A percentile compares a stretch with the other conserved stretches of the same genome.
Conservation (phyloP, 35 echinoderm and acorn worm species). For the Lytechinus variegatus region DNA sequence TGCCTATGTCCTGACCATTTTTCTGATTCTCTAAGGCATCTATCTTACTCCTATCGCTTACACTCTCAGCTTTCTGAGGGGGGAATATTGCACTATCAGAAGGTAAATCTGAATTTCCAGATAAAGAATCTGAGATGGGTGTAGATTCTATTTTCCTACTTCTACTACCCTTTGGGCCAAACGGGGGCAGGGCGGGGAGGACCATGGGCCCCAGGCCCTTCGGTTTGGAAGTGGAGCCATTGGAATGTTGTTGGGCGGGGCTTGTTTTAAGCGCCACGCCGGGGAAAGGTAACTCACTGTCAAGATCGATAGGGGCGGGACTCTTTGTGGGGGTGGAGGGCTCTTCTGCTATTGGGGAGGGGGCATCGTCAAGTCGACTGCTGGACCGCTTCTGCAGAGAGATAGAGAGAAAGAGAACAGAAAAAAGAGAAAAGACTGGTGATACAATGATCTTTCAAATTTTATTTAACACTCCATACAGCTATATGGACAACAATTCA, state of each 20-base stretch:
- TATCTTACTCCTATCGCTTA: background rate
- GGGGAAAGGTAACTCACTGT: constrained; percentile 53
- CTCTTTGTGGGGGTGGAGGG: constrained; percentile 54
- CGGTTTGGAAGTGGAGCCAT: constrained; percentile 28
- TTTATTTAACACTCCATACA: too few relatives aligned
- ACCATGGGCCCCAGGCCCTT: constrained; percentile 55
- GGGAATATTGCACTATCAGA: constrained; percentile 2
- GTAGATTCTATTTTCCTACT: background rate
- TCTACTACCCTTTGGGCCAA: constrained; percentile 3
- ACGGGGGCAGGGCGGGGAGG: constrained; percentile 33
- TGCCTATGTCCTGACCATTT: background rate
- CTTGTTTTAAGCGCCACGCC: background rate
- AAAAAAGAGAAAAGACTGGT: background rate
- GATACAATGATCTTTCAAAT: too few relatives aligned
- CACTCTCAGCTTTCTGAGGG: background rate
- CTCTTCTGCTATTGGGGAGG: constrained; percentile 39
- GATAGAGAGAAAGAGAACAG: background rate
- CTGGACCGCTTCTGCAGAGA: constrained; percentile 47
- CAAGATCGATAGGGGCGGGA: constrained; percentile 35
- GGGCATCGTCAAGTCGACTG: constrained; percentile 44
- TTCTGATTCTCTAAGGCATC: background rate
- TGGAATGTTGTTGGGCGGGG: background rate
- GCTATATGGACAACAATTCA: too few relatives aligned
- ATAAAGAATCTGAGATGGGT: background rate
- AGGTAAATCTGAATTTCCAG: background rate